A percentile compares a stretch with the other conserved stretches of the same genome.
phyloP scores from a whole-genome alignment of 2,888 invertebrate species.

The Agelastica alni region DNA sequence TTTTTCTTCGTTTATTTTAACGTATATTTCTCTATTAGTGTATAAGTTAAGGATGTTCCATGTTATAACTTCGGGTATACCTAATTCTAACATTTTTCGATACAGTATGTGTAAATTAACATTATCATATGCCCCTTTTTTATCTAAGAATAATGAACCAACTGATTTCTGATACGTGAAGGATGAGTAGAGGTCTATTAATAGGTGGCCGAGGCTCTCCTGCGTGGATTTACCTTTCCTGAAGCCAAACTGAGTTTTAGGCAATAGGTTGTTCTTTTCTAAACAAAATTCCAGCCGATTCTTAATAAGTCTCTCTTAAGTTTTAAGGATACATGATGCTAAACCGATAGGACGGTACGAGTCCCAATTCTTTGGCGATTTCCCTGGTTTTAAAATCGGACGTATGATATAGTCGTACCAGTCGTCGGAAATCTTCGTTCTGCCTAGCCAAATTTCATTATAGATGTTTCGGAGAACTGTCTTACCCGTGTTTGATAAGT shows the following conservation, averaged over 20 bases:
- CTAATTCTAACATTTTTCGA: neutral
- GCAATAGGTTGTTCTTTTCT: constrained; percentile 6
- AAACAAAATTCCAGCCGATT: constrained; percentile 5
- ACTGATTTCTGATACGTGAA: neutral
- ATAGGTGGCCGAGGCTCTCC: constrained; percentile 6
- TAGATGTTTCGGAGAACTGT: neutral
- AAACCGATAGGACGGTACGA: constrained; percentile 13
- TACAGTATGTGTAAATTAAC: neutral
- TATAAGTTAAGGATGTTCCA: neutral
- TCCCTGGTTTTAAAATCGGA: neutral
- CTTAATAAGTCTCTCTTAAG: constrained; percentile 14
- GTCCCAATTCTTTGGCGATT: neutral
- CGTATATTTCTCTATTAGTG: neutral
- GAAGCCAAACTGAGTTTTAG: constrained; percentile 11
- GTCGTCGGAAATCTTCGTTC: neutral
- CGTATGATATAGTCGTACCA: neutral
- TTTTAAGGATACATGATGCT: constrained; percentile 12
- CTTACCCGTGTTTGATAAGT: neutral
- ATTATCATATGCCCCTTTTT: constrained; percentile 4
- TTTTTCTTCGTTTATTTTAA: neutral
- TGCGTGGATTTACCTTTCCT: constrained; percentile 10
- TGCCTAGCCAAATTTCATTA: neutral
- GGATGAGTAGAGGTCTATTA: constrained; percentile 3
- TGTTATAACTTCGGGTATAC: neutral
- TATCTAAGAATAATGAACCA: neutral